Conservation (phyloP, 2,888 invertebrate species). For the Drosophila mimetica region DNA sequence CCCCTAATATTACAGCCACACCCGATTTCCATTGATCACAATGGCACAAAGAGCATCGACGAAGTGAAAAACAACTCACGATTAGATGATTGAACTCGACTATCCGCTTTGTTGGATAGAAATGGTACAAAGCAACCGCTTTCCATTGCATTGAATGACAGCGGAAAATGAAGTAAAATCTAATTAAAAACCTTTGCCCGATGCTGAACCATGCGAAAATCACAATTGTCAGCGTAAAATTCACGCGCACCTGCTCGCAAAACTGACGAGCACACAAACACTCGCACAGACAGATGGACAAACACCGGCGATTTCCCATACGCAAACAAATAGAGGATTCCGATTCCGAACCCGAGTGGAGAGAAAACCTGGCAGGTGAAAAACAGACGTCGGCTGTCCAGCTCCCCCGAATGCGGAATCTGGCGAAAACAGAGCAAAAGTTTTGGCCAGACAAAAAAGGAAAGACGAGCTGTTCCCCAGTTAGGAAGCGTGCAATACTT, state of each 20-base stretch:
- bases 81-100: conserved; percentile 12
- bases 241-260: conserved; percentile 51
- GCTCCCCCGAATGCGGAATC: conserved; percentile 33
- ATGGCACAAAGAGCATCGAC: neutral
- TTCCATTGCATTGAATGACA: conserved; percentile 49
- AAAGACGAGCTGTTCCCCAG: conserved; percentile 34
- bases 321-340: conserved; percentile 59
- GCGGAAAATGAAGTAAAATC: conserved; percentile 66
- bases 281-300: conserved; percentile 35
- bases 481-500: neutral
- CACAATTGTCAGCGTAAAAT: conserved; percentile 73
- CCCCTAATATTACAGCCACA: too few relatives aligned
- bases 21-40: too few relatives aligned
- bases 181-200: conserved; percentile 63
- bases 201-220: conserved; percentile 51
- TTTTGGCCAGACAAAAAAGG: conserved; percentile 49
- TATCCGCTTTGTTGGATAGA: conserved; percentile 3
- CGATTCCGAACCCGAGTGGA: conserved; percentile 22
- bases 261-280: conserved; percentile 11
- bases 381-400: conserved; percentile 66
- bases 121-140: conserved; percentile 4
- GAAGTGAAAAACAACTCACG: conserved; percentile 6
- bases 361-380: conserved; percentile 46
- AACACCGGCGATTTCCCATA: conserved; percentile 62
- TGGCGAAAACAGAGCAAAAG: conserved; percentile 42